These are phyloP conservation scores for Tautogolabrus adspersus DNA, from an alignment of 2,113 vertebrate genomes.

Conservation along the genomic window DNA sequence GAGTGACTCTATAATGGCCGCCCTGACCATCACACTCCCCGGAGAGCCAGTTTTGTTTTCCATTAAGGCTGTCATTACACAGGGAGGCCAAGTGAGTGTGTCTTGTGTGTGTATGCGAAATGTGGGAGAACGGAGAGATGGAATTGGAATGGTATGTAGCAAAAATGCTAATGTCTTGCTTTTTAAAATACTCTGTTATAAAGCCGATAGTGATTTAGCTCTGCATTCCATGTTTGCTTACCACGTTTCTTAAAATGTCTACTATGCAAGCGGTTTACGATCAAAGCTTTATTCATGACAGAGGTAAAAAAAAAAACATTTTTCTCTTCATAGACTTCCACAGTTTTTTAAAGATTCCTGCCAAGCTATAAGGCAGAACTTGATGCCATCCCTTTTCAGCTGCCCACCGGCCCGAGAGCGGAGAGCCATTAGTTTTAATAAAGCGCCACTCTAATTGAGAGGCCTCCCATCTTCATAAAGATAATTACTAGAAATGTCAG, in stretches of 20 bases:
- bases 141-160: background rate
- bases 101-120: conserved; percentile 19
- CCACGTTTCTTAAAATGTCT: background rate
- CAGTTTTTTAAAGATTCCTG: background rate
- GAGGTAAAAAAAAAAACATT: background rate
- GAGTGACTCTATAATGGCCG: conserved; percentile 77
- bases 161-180: conserved; percentile 6
- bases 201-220: background rate
- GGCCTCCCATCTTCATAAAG: conserved; percentile 71
- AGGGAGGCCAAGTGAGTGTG: conserved; percentile 25
- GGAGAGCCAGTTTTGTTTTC: conserved; percentile 77
- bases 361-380: background rate
- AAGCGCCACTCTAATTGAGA: conserved; percentile 69
- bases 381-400: conserved; percentile 25
- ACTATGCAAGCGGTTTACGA: background rate
- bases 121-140: background rate
- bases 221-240: background rate
- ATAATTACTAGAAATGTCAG: conserved; percentile 78
- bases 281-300: background rate
- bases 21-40: conserved; percentile 74
- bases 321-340: background rate
- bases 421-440: conserved; percentile 73
- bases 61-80: conserved; percentile 78
- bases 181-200: background rate
- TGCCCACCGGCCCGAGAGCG: conserved; percentile 1